phyloP scores from a whole-genome alignment of 1,140 invertebrate genomes.

The Sycophaga agraensis region DNA sequence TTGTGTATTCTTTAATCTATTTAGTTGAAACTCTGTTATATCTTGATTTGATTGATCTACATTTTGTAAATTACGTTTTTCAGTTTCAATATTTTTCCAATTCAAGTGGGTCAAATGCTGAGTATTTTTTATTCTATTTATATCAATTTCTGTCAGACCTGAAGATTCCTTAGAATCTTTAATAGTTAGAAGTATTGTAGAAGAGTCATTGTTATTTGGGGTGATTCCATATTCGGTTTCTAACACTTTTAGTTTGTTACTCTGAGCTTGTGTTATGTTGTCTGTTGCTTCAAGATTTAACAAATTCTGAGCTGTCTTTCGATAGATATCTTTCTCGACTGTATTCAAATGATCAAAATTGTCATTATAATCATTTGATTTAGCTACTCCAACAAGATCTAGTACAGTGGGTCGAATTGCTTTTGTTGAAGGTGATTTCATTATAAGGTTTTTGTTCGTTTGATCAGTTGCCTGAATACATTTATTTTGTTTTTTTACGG shows the following conservation, averaged over 20 bases:
- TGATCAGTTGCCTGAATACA: not conserved
- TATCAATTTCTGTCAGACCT: constrained; percentile 23
- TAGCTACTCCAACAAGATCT: constrained; percentile 31
- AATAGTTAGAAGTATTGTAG: not conserved
- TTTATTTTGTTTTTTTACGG: constrained; percentile 14
- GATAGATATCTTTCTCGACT: not conserved
- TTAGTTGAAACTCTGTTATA: constrained; percentile 29
- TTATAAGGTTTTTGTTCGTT: constrained; percentile 10
- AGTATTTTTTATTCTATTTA: constrained; percentile 33
- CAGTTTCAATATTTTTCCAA: constrained; percentile 26
- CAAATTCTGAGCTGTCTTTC: not conserved
- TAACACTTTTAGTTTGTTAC: constrained; percentile 39
- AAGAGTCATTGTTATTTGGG: constrained; percentile 19
- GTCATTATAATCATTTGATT: not conserved
- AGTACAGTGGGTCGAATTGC: constrained; percentile 41
- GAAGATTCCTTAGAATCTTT: not conserved
- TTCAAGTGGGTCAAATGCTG: constrained; percentile 31
- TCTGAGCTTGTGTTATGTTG: constrained; percentile 41
- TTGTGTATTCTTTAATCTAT: constrained; percentile 33
- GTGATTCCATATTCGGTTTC: constrained; percentile 39
- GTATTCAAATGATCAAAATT: constrained; percentile 2
- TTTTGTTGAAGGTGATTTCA: constrained; percentile 22
- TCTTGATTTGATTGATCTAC: not conserved
- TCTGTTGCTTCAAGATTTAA: constrained; percentile 34
- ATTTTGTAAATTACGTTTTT: not conserved